Percentiles rank a stretch among this genome's conserved stretches.
These are phyloP conservation scores for Chaetophractus vellerosus DNA, from an alignment of 2,797 vertebrate genomes.

Conservation along the genomic window DNA sequence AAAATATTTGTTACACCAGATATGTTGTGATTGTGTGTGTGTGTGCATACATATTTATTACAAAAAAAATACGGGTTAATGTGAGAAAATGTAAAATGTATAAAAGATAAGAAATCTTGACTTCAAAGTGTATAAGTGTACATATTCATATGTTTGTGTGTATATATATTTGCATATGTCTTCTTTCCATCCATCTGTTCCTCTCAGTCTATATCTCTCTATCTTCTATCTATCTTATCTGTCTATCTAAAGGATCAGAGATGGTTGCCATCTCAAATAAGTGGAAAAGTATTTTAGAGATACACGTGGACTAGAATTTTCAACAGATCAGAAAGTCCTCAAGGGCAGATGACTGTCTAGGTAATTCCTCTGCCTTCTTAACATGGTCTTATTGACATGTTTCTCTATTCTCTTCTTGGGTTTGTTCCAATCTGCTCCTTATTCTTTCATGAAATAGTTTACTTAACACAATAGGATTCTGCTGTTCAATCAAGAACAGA, in stretches of 20 bases:
- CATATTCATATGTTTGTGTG: too few species aligned
- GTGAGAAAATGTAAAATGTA: constrained; percentile 21
- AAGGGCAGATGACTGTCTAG: accelerated
- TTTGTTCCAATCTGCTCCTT: background rate
- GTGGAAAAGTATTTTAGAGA: background rate
- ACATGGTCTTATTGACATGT: background rate
- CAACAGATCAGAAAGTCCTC: background rate
- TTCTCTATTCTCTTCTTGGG: background rate
- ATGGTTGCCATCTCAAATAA: background rate
- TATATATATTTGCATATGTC: too few species aligned
- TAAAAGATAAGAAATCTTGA: background rate
- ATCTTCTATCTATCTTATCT: background rate
- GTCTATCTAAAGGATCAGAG: background rate
- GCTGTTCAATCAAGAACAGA: background rate
- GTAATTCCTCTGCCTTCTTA: background rate
- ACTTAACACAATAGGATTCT: background rate
- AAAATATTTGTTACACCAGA: background rate
- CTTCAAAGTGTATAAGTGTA: background rate
- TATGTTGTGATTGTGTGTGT: background rate
- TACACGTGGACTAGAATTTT: background rate
- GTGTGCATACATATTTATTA: background rate
- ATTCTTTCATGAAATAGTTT: background rate
- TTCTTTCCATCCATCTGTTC: too few species aligned
- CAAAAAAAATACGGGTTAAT: background rate
- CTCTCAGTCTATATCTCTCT: background rate